Conservation (phyloP, 2,113 vertebrate species). For the Tachycineta bicolor region DNA sequence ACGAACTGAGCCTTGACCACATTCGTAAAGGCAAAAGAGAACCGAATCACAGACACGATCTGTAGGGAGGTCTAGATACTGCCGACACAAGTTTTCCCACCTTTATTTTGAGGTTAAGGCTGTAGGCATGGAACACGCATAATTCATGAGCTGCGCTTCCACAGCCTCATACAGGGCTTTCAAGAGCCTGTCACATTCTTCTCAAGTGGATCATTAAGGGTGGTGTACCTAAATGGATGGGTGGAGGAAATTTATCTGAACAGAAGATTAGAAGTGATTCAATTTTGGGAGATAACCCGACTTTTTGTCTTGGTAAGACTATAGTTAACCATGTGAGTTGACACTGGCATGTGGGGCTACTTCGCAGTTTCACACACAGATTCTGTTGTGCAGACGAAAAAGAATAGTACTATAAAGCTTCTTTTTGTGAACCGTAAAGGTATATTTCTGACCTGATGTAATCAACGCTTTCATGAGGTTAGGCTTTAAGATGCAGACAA, state of each 20-base stretch:
- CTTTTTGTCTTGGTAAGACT: conserved; percentile 37
- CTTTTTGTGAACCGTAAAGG: not conserved
- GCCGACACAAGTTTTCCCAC: not conserved
- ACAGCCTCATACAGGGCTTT: not conserved
- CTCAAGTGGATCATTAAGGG: conserved; percentile 60
- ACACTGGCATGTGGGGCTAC: not conserved
- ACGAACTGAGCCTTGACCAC: not conserved
- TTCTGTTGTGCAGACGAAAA: not conserved
- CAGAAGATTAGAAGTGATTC: conserved; percentile 60
- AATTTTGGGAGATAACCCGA: conserved; percentile 47
- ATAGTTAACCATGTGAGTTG: not conserved
- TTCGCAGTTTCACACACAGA: conserved; percentile 16
- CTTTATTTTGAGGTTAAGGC: not conserved
- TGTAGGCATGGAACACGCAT: not conserved
- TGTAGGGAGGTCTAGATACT: not conserved
- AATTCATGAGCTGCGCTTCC: not conserved
- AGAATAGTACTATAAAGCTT: conserved; percentile 21
- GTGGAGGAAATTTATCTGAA: conserved; percentile 60
- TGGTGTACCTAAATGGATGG: conserved; percentile 43
- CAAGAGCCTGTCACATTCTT: conserved; percentile 44
- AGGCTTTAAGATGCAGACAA: conserved; percentile 2
- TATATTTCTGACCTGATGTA: conserved; percentile 27
- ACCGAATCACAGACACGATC: not conserved
- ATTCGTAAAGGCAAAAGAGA: not conserved
- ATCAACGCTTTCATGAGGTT: not conserved